Conservation (phyloP, 2,113 vertebrate species). For the Heliornis fulica region DNA sequence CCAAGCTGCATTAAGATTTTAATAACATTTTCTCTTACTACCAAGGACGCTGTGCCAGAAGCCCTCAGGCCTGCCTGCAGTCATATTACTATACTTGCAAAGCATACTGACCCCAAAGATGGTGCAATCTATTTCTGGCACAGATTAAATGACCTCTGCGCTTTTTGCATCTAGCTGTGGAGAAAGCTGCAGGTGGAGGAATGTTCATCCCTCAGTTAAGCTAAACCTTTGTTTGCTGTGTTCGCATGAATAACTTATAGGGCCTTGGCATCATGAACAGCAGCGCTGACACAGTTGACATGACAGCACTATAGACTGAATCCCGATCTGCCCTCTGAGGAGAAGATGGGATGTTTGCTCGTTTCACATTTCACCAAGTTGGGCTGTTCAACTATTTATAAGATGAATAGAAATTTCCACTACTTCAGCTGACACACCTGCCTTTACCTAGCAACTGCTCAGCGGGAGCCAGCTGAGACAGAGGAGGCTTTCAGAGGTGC, state of each 20-base stretch:
- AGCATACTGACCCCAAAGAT: neutral
- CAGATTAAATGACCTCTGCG: conserved; percentile 42
- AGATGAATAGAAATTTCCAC: conserved; percentile 82
- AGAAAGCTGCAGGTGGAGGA: conserved; percentile 57
- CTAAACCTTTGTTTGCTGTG: conserved; percentile 69
- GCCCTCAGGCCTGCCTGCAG: neutral
- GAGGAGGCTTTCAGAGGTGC: neutral
- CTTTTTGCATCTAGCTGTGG: conserved; percentile 7
- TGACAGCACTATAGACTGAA: conserved; percentile 68
- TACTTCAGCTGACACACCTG: conserved; percentile 74
- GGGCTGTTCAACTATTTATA: conserved; percentile 81
- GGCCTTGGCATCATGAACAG: conserved; percentile 56
- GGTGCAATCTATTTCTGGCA: conserved; percentile 33
- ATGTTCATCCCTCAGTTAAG: conserved; percentile 58
- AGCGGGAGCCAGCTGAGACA: conserved; percentile 22
- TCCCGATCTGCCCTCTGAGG: conserved; percentile 64
- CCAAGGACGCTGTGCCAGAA: neutral
- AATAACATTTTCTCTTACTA: neutral
- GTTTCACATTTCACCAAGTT: conserved; percentile 73
- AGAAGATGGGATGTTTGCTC: conserved; percentile 75
- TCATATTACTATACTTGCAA: neutral
- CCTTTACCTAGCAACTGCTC: conserved; percentile 70
- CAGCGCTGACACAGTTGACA: conserved; percentile 61
- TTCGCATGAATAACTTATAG: conserved; percentile 78
- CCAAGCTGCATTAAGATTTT: neutral